Conservation (phyloP, 2,888 invertebrate species). For the Toxonevra muliebris region DNA sequence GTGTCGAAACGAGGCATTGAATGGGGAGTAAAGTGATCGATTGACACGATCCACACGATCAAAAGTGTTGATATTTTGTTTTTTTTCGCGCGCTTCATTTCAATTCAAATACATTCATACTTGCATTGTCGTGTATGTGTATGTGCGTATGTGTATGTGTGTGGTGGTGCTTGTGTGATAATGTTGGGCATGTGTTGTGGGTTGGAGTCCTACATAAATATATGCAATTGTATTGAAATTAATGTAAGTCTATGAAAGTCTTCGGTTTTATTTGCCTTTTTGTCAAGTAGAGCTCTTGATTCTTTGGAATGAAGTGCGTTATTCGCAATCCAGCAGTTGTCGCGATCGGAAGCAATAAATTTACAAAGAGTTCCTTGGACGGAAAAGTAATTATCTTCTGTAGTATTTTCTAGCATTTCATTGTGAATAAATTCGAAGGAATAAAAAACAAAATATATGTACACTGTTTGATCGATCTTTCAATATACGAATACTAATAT, state of each 20-base stretch:
- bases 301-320: conserved; percentile 44
- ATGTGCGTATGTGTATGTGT: conserved; percentile 24
- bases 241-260: conserved; percentile 34
- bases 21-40: conserved; percentile 53
- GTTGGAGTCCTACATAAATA: conserved; percentile 52
- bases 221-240: conserved; percentile 29
- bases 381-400: conserved; percentile 44
- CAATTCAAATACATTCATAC: conserved; percentile 20
- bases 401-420: too few relatives aligned
- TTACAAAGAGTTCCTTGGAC: conserved; percentile 46
- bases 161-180: conserved; percentile 37
- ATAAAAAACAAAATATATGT: too few relatives aligned
- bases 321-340: conserved; percentile 65
- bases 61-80: conserved; percentile 50
- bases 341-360: conserved; percentile 61
- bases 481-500: too few relatives aligned
- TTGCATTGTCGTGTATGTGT: conserved; percentile 26
- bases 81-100: conserved; percentile 39
- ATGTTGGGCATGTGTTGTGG: conserved; percentile 28
- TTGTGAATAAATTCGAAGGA: too few relatives aligned
- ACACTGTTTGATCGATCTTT: too few relatives aligned
- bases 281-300: conserved; percentile 49
- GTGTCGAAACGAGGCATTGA: conserved; percentile 36
- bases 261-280: conserved; percentile 29
- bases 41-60: conserved; percentile 59